phyloP scores from a whole-genome alignment of 2,888 invertebrate genomes.

The Steinernema carpocapsae region DNA sequence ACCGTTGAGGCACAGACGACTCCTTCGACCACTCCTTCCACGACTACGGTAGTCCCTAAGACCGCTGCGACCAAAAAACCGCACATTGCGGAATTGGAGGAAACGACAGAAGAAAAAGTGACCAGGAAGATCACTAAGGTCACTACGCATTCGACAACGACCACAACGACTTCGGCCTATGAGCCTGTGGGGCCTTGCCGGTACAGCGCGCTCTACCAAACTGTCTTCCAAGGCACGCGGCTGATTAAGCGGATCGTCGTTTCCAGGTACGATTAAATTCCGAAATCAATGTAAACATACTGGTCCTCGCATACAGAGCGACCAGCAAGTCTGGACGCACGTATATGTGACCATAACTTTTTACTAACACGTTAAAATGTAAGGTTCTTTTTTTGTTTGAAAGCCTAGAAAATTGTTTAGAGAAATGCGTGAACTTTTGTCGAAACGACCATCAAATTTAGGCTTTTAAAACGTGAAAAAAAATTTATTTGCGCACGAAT shows the following conservation, averaged over 20 bases:
- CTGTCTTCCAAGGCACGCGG: constrained; percentile 58
- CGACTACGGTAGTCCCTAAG: constrained; percentile 34
- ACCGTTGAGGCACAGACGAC: constrained; percentile 26
- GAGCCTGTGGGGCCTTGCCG: constrained; percentile 63
- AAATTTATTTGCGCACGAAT: too few relatives aligned
- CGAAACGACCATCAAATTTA: too few relatives aligned
- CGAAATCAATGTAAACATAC: too few relatives aligned
- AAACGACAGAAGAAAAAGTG: constrained; percentile 11
- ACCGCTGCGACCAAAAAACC: constrained; percentile 36
- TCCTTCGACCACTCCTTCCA: constrained; percentile 24
- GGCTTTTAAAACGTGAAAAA: too few relatives aligned
- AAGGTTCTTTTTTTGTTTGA: too few relatives aligned
- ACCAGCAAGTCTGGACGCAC: too few relatives aligned
- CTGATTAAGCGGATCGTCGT: constrained; percentile 53
- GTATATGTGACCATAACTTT: too few relatives aligned
- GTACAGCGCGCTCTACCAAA: constrained; percentile 66
- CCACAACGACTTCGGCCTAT: constrained; percentile 46
- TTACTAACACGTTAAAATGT: too few relatives aligned
- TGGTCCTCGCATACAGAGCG: too few relatives aligned
- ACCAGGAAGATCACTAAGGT: constrained; percentile 10
- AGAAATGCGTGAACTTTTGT: too few relatives aligned
- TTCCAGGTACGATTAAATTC: constrained; percentile 45
- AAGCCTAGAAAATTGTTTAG: too few relatives aligned
- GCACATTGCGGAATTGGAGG: constrained; percentile 23
- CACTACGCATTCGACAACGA: constrained; percentile 21